Base-by-base conservation (phyloP, 37 sponge, comb jelly and placozoan species). In the Diacarnus erythraeanus region DNA sequence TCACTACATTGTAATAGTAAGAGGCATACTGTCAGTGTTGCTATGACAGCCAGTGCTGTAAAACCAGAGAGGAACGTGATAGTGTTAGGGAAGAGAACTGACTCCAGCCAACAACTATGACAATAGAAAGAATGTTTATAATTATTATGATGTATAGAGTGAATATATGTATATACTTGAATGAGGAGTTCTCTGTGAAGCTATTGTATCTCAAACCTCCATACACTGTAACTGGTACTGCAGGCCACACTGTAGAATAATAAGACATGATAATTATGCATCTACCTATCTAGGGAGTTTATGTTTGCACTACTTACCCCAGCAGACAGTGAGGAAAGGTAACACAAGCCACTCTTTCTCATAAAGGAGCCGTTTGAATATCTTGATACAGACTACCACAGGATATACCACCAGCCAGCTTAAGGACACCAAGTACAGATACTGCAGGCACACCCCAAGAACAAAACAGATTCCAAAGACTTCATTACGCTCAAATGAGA, bases 91-190 rank as follows among this genome's bases (percentile, higher is more conserved):
- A 83, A 83, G 10, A 54, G 18, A n/a, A 2, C 61, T 6, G 38
- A 41, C 69, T 83, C 84, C 54, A 83, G 30, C 84, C 84, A 83
- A 31, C 84, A 83, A 10, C 84, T 83, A 31, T 3, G n/a, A 36
- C 30, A 36, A 69, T 4, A 69, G 38, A 37, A 36, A 69, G 37
- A 69, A 69, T 5, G 30, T 36, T 69, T n/a, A n/a, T n/a, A n/a
- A n/a, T n/a, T n/a, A n/a, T n/a, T n/a, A n/a, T n/a, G n/a, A n/a
- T n/a, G n/a, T n/a, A n/a, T n/a, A n/a, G n/a, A n/a, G 66, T 64
- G 18, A 9, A 10, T 9, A 12, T 27, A 64, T 12, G 23, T 9
- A 59, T 10, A 59, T 72, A 31, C 56, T 10, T 72, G 26, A 26
- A 26, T 72, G 56, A 23, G 34, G 25, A 6, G 56, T 44, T 75